phyloP scores from a whole-genome alignment of 1,140 invertebrate species.

The Listronotus oregonensis region DNA sequence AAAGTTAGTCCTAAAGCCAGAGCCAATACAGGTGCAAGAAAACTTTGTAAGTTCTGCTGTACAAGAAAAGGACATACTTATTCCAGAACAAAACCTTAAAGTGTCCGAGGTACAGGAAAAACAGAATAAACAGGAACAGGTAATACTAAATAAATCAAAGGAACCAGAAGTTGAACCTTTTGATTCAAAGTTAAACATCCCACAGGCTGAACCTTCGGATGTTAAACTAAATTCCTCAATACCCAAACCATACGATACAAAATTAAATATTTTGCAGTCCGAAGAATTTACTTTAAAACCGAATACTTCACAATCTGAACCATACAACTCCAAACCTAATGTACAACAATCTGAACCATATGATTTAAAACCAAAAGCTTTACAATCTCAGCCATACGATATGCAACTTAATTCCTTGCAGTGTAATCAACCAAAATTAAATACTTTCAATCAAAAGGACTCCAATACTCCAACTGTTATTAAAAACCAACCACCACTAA shows the following conservation, averaged over 20 bases:
- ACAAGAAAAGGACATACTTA: neutral
- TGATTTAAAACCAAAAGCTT: neutral
- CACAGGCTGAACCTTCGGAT: neutral
- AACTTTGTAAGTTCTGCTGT: neutral
- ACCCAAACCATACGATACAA: neutral
- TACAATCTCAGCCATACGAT: too few species aligned
- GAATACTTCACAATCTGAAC: neutral
- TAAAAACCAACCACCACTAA: neutral
- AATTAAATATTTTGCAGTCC: neutral
- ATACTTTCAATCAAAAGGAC: too few species aligned
- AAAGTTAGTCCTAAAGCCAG: neutral
- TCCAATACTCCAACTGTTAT: neutral
- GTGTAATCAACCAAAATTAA: too few species aligned
- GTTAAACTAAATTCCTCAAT: neutral
- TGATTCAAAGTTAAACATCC: neutral
- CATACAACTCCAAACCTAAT: neutral
- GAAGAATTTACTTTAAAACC: neutral
- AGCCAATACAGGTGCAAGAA: conserved; percentile 10
- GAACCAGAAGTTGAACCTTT: too few species aligned
- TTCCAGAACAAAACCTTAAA: neutral
- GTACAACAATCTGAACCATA: neutral
- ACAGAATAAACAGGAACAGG: conserved; percentile 9
- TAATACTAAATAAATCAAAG: neutral
- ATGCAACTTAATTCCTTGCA: too few species aligned
- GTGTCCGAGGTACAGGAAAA: neutral